Conservation (phyloP, 2,797 vertebrate species). For the Falco berigora region DNA sequence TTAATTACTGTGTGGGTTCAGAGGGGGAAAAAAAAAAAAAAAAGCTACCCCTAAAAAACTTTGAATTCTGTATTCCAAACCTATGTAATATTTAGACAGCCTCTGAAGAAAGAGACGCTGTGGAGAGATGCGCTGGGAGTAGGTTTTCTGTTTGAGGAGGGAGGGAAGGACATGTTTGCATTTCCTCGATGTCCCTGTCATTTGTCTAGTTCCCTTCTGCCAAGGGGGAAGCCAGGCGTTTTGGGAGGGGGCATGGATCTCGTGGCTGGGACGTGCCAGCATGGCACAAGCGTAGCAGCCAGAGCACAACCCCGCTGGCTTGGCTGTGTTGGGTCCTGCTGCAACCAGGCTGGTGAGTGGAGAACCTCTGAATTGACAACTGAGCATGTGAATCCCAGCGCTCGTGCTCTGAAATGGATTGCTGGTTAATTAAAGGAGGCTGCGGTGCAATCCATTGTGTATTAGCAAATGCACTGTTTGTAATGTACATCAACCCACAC, state of each 20-base stretch:
- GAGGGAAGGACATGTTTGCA: rapidly evolving
- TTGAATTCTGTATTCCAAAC: conserved; percentile 35
- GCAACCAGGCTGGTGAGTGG: not conserved
- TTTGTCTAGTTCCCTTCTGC: not conserved
- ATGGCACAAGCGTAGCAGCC: not conserved
- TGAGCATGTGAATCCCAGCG: not conserved
- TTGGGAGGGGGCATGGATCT: not conserved
- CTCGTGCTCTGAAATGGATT: not conserved
- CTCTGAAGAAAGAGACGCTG: not conserved
- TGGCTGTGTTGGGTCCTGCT: rapidly evolving
- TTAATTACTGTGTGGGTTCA: conserved; percentile 35
- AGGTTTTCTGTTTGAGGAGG: not conserved
- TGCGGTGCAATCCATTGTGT: not conserved
- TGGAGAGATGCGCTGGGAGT: rapidly evolving
- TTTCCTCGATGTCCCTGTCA: not conserved
- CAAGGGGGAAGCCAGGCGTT: not conserved
- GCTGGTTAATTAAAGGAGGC: not conserved
- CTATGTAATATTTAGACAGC: conserved; percentile 24
- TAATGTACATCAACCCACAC: not conserved
- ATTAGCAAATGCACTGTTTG: not conserved
- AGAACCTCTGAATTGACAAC: not conserved
- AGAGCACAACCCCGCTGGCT: rapidly evolving
- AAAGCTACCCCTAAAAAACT: not conserved
- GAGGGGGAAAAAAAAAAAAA: not conserved
- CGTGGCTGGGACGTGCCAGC: not conserved